A percentile compares a stretch with the other conserved stretches of the same genome.
These are phyloP conservation scores for Pasiphila rectangulata DNA, from an alignment of 2,888 invertebrate genomes.

Conservation along the genomic window DNA sequence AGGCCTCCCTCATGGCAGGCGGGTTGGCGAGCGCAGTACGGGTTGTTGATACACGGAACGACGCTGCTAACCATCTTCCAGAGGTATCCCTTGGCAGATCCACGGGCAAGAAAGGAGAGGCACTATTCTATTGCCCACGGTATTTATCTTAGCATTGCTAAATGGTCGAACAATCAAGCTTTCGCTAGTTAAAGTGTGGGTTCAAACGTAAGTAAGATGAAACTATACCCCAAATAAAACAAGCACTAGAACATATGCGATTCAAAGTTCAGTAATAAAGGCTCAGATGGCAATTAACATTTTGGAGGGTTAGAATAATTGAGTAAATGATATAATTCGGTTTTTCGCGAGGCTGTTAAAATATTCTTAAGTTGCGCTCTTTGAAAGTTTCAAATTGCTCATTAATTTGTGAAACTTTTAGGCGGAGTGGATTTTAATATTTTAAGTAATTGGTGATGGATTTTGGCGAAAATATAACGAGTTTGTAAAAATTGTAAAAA, in stretches of 20 bases:
- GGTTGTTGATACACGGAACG: no score
- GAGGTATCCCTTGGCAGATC: no score
- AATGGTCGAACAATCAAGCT: no score
- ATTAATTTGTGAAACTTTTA: slow-evolving; percentile 7
- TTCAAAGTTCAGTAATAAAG: slow-evolving; percentile 9
- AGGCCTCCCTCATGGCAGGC: no score
- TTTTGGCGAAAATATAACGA: background rate
- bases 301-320: slow-evolving; percentile 13
- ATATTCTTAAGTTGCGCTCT: slow-evolving; percentile 3
- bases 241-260: background rate
- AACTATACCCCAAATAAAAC: no score
- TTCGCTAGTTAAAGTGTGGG: no score
- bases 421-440: background rate
- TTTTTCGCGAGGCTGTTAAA: slow-evolving; percentile 11
- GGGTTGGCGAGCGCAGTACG: no score
- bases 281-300: slow-evolving; percentile 17
- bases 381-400: slow-evolving; percentile 14
- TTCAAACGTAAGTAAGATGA: no score
- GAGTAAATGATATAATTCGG: slow-evolving; percentile 7
- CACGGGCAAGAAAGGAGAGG: no score
- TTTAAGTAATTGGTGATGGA: slow-evolving; percentile 1
- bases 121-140: no score
- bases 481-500: background rate
- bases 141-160: no score
- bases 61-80: no score